Percentiles rank a stretch among this genome's conserved stretches.
phyloP scores from a whole-genome alignment of 1,140 invertebrate genomes.

The Megalopta genalis region DNA sequence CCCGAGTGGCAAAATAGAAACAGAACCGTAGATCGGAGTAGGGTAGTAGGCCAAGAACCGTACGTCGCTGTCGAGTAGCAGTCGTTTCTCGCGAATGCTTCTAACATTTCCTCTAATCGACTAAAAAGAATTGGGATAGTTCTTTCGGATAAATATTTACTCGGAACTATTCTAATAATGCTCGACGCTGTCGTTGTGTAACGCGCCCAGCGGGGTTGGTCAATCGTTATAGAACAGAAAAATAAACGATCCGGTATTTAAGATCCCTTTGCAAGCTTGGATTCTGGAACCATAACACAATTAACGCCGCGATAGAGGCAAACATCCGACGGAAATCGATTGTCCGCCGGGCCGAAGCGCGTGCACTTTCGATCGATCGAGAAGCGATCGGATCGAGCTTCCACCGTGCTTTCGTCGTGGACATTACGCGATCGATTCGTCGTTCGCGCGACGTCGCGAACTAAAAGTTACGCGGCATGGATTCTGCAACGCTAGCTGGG shows the following conservation, averaged over 20 bases:
- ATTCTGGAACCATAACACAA: neutral
- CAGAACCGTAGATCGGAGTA: too few relatives aligned
- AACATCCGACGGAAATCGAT: neutral
- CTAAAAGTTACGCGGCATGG: slow-evolving; percentile 6
- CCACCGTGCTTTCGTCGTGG: neutral
- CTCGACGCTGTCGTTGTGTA: too few relatives aligned
- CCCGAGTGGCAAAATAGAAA: too few relatives aligned
- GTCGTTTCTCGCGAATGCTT: too few relatives aligned
- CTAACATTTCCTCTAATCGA: too few relatives aligned
- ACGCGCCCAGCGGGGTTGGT: neutral
- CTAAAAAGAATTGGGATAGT: too few relatives aligned
- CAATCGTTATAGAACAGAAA: neutral
- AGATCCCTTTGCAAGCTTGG: neutral
- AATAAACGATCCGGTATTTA: neutral
- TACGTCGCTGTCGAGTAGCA: too few relatives aligned
- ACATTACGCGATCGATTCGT: neutral
- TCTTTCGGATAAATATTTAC: too few relatives aligned
- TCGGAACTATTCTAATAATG: too few relatives aligned
- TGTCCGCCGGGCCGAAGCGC: neutral
- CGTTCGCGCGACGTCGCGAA: neutral
- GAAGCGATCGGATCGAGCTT: neutral
- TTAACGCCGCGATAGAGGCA: neutral
- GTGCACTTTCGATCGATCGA: neutral
- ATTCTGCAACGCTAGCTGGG: slow-evolving; percentile 26
- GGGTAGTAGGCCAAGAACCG: too few relatives aligned